Conservation (phyloP, 2,113 vertebrate genomes). For the Turdus rufiventris region DNA sequence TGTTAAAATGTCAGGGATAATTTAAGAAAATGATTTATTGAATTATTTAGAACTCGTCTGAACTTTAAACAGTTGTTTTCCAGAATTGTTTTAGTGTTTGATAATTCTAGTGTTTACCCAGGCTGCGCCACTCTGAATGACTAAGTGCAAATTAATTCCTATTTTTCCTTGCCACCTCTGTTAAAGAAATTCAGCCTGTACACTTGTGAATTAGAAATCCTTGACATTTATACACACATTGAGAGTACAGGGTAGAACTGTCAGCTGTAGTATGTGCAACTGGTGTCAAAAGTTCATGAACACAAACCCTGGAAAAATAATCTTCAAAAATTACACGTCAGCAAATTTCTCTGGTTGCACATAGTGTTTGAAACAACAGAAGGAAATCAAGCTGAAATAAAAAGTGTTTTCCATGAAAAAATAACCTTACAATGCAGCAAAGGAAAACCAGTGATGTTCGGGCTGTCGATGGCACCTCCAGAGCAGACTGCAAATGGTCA, state of each 20-base stretch:
- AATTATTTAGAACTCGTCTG: neutral
- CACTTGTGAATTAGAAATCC: neutral
- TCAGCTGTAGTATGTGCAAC: neutral
- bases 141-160: neutral
- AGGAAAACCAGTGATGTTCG: neutral
- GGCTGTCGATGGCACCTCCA: neutral
- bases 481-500: neutral
- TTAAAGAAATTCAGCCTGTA: neutral
- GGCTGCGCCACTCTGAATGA: neutral
- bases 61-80: neutral
- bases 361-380: neutral
- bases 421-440: neutral
- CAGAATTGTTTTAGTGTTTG: neutral
- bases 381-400: neutral
- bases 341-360: neutral
- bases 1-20: neutral
- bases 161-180: neutral
- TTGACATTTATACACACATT: neutral
- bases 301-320: constrained; percentile 10
- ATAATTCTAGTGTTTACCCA: neutral
- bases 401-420: neutral
- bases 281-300: neutral
- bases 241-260: neutral
- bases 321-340: neutral
- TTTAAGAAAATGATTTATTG: neutral